phyloP scores from a whole-genome alignment of 2,797 vertebrate genomes.

The Zenarchopterus dispar region DNA sequence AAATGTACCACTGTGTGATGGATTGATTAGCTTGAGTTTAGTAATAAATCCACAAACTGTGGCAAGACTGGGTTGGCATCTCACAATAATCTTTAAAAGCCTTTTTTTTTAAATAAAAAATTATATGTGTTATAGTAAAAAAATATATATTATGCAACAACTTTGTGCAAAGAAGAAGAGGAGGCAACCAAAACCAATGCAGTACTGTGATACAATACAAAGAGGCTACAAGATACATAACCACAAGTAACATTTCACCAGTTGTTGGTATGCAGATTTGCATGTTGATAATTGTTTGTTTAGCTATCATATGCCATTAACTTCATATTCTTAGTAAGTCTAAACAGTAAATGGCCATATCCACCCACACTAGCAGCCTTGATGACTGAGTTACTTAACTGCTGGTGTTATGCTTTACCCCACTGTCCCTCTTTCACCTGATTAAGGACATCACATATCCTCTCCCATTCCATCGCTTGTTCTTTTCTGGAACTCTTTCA shows the following conservation, averaged over 20 bases:
- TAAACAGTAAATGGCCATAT: constrained; percentile 10
- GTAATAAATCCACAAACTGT: no score
- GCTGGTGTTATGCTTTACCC: constrained; percentile 36
- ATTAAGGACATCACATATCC: constrained; percentile 23
- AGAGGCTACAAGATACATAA: neutral
- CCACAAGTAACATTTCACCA: neutral
- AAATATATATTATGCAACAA: neutral
- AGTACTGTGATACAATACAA: neutral
- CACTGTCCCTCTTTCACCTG: constrained; percentile 51
- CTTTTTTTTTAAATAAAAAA: no score
- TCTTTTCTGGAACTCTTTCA: constrained; percentile 24
- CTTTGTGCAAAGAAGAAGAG: neutral
- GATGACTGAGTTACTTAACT: constrained; percentile 30
- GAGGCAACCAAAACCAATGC: neutral
- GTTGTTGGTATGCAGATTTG: constrained; percentile 1
- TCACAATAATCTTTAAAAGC: no score
- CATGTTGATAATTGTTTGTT: constrained; percentile 4
- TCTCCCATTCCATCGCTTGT: constrained; percentile 14
- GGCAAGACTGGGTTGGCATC: no score
- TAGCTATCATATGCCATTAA: constrained; percentile 5
- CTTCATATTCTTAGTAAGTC: neutral
- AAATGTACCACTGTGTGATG: no score
- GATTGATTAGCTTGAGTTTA: no score
- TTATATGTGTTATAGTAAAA: neutral
- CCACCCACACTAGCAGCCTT: constrained; percentile 8